Base-by-base conservation (phyloP, 1,140 invertebrate genomes). In the Penaeus vannamei region DNA sequence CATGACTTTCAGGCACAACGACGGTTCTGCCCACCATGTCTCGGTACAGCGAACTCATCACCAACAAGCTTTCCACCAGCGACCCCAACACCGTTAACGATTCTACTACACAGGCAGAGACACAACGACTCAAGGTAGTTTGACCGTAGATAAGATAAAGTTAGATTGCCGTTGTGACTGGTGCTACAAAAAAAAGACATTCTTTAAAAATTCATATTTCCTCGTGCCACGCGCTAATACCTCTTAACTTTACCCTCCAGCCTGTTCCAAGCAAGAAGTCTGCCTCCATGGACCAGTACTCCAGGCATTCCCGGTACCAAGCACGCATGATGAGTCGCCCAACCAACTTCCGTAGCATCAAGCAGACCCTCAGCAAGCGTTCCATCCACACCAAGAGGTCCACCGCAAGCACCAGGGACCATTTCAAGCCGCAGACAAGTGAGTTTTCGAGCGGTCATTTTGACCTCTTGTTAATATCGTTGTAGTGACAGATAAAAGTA, bases 41-140 rank as follows among this genome's bases (percentile, higher is more conserved):
- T n/a, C 84, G 79, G n/a, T 85, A 85, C 79, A 80, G 84, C 14
- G 88, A 90, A 53, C 62, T 90, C 26, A 85, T 85, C 46, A 90
- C 84, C 20, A 90, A 90, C 29, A 90, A 90, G 64, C 84, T 90
- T 7, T 90, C 88, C 29, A 90, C 88, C 8, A 90, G 84, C 76
- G 88, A 90, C 46, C 88, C 88, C 26, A 90, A 90, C 53, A 80
- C 77, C 32, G 84, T 90, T 36, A 90, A 90, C 82, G 88, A 90
- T 60, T 90, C 88, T 29, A 90, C 84, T 17, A 90, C 88, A 20
- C 84, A 81, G 10, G 22, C 77, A 19, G 53, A 77, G 10, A 26
- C 53, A 1, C 46, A 42, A 17, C 42, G 42, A 42, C 77, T 88
- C 29, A 84, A 88, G 80, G 64, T 88, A 77, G 26, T 46, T 77